Evolutionary conservation across 2,113 vertebrate genomes (phyloP), one percentile per base, ranked within the genome.

Genomic region (Alces alces): DNA sequence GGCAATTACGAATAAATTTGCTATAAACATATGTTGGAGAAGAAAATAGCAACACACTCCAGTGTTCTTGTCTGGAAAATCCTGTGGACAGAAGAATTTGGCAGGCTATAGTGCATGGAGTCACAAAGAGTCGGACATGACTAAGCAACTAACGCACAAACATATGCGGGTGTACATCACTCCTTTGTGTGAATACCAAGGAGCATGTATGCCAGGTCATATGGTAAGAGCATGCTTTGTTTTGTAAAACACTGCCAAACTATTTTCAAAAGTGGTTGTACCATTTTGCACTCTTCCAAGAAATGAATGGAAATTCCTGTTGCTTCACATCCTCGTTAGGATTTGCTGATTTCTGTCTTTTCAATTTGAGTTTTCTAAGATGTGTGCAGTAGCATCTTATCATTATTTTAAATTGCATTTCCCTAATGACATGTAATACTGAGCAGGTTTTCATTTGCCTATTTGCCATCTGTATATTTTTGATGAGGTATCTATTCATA

Each of bases 291-390:
- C 45, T 58, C 33, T 43, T 66, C 50, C 15, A 8, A 89, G 39
- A 55, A 92, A 70, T 30, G 13, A 88, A 47, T 25, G 33, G 85
- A 27, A 27, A 10, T 86, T 47, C 52, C 50, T 76, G 61, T 76
- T 43, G 58, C 33, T 78, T 14, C 45, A 60, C 9, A 17, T 28
- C 15, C 15, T 39, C 4, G 0, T 3, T 19, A 55, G 14, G 14
- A 55, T 60, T 73, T 86, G 70, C 33, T 19, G 0, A 16, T 58
- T 43, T 27, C 39, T 19, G 17, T 23, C 7, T 82, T 86, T 17
- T 61, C 50, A 86, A n/a, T 36, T 25, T 70, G 17, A 7, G 43
- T 36, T 39, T 60, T 91, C 79, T 82, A 27, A n/a, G 70, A 16
- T 27, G 14, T 19, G 3, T 54, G 23, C 10, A 6, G 6, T 52